phyloP scores from a whole-genome alignment of 2,888 invertebrate species.

The Aporophyla nigra region DNA sequence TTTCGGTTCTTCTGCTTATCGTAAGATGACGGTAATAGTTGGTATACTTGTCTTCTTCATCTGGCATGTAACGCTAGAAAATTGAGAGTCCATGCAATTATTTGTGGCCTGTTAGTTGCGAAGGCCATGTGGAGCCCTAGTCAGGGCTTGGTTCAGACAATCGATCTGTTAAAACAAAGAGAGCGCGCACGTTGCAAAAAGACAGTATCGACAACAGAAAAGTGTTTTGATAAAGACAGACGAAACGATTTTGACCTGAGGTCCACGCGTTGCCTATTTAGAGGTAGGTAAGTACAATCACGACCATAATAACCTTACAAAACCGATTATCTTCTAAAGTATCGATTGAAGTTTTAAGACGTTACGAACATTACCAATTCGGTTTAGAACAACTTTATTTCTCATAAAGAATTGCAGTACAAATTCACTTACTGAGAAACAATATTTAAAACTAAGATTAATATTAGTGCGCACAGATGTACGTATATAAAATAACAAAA shows the following conservation, averaged over 20 bases:
- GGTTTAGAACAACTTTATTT: too few species aligned
- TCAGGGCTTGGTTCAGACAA: neutral
- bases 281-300: too few species aligned
- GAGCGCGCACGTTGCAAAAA: neutral
- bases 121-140: neutral
- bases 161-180: neutral
- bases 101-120: neutral
- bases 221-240: neutral
- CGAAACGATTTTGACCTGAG: neutral
- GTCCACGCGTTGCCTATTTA: neutral
- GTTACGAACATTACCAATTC: too few species aligned
- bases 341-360: neutral
- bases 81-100: neutral
- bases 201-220: neutral
- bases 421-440: too few species aligned
- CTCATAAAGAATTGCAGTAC: too few species aligned
- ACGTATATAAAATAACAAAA: too few species aligned
- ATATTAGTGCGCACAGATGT: too few species aligned
- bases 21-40: neutral
- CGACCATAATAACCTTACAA: neutral
- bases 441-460: too few species aligned
- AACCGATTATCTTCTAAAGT: neutral
- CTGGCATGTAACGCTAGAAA: neutral
- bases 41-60: neutral
- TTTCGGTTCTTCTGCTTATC: slow-evolving; percentile 25